Conservation (phyloP, 2,797 vertebrate species). For the Acridotheres tristis region DNA sequence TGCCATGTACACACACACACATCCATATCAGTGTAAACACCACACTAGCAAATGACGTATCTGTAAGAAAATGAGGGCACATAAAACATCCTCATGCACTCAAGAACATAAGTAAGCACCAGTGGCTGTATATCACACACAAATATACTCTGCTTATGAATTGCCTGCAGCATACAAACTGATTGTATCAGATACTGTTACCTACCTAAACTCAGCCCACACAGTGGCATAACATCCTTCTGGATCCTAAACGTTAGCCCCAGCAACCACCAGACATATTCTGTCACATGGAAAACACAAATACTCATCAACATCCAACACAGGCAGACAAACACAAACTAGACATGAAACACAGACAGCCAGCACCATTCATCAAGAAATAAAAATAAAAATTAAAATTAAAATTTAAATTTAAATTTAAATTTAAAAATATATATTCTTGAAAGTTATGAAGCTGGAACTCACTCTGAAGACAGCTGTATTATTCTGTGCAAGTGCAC, state of each 20-base stretch:
- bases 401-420: background rate
- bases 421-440: background rate
- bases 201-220: slow-evolving; percentile 48
- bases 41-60: background rate
- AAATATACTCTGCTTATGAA: background rate
- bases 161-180: slow-evolving; percentile 29
- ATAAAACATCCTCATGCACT: background rate
- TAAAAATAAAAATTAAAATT: background rate
- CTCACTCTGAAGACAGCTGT: background rate
- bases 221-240: slow-evolving; percentile 14
- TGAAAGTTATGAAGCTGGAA: background rate
- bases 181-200: slow-evolving; percentile 4
- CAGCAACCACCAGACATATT: slow-evolving; percentile 42
- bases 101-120: background rate
- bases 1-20: background rate
- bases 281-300: slow-evolving; percentile 38
- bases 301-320: slow-evolving; percentile 42
- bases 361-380: background rate
- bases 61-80: background rate
- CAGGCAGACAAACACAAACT: slow-evolving; percentile 13
- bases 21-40: background rate
- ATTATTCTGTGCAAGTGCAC: background rate
- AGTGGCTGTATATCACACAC: background rate
- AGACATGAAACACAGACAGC: background rate
- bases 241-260: slow-evolving; percentile 19